Evolutionary conservation across 2,113 vertebrate species (phyloP).

Genomic region (Serinus canaria): DNA sequence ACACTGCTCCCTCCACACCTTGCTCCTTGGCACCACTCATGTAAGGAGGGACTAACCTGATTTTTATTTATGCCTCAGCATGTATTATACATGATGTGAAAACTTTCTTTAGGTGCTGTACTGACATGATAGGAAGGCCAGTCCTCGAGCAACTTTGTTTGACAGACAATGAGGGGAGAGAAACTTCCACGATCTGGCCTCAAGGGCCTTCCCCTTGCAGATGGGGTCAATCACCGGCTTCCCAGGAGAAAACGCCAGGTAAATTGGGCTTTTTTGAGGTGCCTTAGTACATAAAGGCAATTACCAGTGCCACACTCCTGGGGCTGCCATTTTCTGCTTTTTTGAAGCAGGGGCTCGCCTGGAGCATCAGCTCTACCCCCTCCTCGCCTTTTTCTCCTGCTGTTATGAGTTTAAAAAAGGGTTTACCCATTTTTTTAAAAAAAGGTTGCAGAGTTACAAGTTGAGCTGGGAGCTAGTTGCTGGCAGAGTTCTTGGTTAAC

Average conservation of each 20-base stretch:
- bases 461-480: too few species aligned
- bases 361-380: background rate
- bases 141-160: fast-evolving
- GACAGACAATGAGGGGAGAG: background rate
- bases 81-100: too few species aligned
- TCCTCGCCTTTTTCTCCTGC: background rate
- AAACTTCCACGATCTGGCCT: background rate
- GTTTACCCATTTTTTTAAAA: too few species aligned
- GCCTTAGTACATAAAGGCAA: background rate
- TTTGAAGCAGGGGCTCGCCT: fast-evolving
- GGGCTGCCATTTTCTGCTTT: background rate
- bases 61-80: background rate
- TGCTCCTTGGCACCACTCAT: background rate
- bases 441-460: too few species aligned
- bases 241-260: background rate
- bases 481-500: too few species aligned
- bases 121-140: background rate
- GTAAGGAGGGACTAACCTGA: background rate
- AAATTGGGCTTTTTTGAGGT: background rate
- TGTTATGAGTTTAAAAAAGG: too few species aligned
- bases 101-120: background rate
- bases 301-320: too few species aligned
- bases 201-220: background rate
- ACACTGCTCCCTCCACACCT: background rate
- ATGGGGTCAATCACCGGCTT: background rate